phyloP scores from a whole-genome alignment of 2,888 invertebrate genomes.

The Athalia cordata region DNA sequence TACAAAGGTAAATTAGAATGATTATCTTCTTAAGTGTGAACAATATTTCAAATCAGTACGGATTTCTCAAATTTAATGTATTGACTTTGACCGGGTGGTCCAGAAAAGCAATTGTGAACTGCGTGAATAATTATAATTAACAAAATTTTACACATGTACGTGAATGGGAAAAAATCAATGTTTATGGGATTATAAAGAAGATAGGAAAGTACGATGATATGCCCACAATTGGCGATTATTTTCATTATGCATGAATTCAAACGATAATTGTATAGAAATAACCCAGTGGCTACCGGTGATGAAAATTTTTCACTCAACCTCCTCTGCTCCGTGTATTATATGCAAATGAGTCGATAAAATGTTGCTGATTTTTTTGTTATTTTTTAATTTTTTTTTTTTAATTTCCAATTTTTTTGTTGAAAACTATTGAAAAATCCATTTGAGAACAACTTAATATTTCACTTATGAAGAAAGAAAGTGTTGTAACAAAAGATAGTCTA shows the following conservation, averaged over 20 bases:
- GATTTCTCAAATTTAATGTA: neutral
- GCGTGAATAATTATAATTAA: too few relatives aligned
- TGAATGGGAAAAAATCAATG: too few relatives aligned
- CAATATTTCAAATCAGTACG: constrained; percentile 5
- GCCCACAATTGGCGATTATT: neutral
- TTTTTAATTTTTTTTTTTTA: neutral
- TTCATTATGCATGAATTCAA: neutral
- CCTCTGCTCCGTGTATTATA: neutral
- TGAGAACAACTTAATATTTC: neutral
- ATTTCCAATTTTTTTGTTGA: neutral
- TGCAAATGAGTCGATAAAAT: neutral
- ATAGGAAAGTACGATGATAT: too few relatives aligned
- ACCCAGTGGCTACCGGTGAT: constrained; percentile 14
- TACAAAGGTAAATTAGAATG: constrained; percentile 13
- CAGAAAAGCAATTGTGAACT: too few relatives aligned
- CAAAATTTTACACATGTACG: too few relatives aligned
- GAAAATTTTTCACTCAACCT: neutral
- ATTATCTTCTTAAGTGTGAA: constrained; percentile 16
- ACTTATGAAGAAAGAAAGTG: neutral
- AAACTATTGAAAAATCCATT: neutral
- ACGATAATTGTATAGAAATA: constrained; percentile 22
- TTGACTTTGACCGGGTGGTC: neutral
- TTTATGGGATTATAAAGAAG: too few relatives aligned
- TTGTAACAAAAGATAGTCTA: constrained; percentile 4
- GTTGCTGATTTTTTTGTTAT: neutral